Evolutionary conservation across 2,113 vertebrate genomes (phyloP).

Genomic region (Morone chrysops): DNA sequence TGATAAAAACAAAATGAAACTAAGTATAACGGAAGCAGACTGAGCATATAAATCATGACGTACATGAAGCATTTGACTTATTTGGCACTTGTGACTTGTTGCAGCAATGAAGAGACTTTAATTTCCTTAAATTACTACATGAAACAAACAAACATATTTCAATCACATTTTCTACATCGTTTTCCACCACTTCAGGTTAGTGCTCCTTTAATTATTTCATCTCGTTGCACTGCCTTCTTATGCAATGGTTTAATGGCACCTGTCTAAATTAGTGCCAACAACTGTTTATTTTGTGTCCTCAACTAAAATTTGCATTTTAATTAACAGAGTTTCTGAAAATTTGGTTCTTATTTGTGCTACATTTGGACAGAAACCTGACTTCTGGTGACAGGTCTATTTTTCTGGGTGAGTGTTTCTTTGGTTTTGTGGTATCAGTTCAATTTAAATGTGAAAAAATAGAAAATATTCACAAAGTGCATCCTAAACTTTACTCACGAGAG

Average conservation of each 20-base stretch:
- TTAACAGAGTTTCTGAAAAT: background rate
- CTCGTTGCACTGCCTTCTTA: too few species aligned
- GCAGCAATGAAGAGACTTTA: background rate
- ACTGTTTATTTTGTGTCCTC: too few species aligned
- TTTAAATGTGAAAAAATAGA: constrained; percentile 17
- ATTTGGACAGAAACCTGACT: background rate
- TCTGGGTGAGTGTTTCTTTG: background rate
- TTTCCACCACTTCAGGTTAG: too few species aligned
- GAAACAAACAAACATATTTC: background rate
- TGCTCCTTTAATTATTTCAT: too few species aligned
- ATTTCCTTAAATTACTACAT: background rate
- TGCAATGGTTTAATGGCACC: too few species aligned
- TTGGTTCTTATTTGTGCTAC: background rate
- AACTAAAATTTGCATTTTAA: background rate
- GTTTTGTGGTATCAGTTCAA: background rate
- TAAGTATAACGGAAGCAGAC: background rate
- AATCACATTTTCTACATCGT: too few species aligned
- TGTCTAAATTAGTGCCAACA: too few species aligned
- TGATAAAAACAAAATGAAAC: background rate
- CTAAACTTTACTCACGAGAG: constrained; percentile 20
- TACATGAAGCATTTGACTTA: background rate
- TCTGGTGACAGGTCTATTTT: background rate
- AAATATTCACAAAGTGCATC: constrained; percentile 25
- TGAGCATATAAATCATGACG: background rate
- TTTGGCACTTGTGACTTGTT: too few species aligned